Conservation (phyloP, 1,140 invertebrate species). For the Apis cerana region DNA sequence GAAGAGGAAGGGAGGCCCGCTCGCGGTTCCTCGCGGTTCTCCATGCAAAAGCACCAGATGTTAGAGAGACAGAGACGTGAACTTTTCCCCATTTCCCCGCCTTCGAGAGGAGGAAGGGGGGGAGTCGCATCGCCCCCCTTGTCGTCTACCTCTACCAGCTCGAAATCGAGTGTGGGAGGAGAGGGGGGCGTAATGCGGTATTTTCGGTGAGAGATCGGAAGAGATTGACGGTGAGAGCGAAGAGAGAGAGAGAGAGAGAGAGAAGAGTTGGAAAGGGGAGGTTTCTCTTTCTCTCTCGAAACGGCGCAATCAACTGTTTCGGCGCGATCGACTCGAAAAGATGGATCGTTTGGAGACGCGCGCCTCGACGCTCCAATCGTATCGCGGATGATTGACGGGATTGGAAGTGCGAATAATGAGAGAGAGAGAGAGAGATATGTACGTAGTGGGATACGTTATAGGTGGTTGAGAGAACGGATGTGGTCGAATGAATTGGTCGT, state of each 20-base stretch:
- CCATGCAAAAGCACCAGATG: conserved; percentile 67
- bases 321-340: too few relatives aligned
- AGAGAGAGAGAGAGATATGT: conserved; percentile 19
- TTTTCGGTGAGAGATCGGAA: neutral
- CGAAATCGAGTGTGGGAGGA: neutral
- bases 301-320: conserved; percentile 54
- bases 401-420: neutral
- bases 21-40: neutral
- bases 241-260: neutral
- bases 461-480: conserved; percentile 25
- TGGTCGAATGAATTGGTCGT: conserved; percentile 56
- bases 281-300: conserved; percentile 47
- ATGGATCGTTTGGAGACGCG: neutral
- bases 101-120: conserved; percentile 43
- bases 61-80: conserved; percentile 78
- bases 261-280: conserved; percentile 13
- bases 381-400: conserved; percentile 5
- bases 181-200: neutral
- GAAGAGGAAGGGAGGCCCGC: neutral
- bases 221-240: neutral
- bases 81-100: conserved; percentile 58
- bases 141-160: conserved; percentile 19
- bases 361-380: conserved; percentile 11
- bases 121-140: conserved; percentile 54
- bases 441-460: neutral